Percentiles rank a stretch among this genome's conserved stretches.
These are phyloP conservation scores for Smittia sp. DNA, from an alignment of 2,888 invertebrate species.

Conservation along the genomic window DNA sequence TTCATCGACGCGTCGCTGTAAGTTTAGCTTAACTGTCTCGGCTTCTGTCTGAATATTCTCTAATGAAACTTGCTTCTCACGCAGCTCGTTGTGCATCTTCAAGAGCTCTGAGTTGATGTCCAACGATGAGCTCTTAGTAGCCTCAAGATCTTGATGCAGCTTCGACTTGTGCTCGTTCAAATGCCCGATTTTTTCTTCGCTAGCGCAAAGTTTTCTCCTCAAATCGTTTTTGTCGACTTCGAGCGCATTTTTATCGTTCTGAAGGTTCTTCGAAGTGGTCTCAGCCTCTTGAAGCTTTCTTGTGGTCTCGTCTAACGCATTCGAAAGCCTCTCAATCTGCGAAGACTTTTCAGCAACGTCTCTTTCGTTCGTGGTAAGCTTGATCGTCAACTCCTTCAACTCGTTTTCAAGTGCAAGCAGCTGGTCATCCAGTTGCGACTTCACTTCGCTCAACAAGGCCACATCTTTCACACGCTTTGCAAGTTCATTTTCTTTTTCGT, in stretches of 20 bases:
- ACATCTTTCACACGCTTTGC: constrained; percentile 46
- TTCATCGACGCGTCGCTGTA: constrained; percentile 54
- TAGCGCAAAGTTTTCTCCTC: constrained; percentile 58
- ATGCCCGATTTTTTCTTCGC: constrained; percentile 59
- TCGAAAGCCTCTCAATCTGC: constrained; percentile 46
- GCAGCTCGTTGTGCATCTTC: constrained; percentile 58
- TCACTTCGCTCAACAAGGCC: constrained; percentile 48
- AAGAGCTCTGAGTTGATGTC: constrained; percentile 61
- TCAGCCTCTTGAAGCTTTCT: constrained; percentile 54
- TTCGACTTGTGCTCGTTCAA: constrained; percentile 59
- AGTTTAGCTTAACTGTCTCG: constrained; percentile 45
- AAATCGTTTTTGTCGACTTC: constrained; percentile 60
- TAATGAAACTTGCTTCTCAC: constrained; percentile 59
- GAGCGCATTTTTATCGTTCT: constrained; percentile 53
- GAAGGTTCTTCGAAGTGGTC: constrained; percentile 50
- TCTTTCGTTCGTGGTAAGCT: constrained; percentile 31
- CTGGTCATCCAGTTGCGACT: constrained; percentile 46
- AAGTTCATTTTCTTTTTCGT: constrained; percentile 51
- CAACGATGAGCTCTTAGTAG: constrained; percentile 59
- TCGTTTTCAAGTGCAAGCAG: constrained; percentile 39
- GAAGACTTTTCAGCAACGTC: constrained; percentile 40
- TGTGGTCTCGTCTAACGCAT: constrained; percentile 50
- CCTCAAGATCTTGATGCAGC: constrained; percentile 60
- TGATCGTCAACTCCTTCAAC: constrained; percentile 45
- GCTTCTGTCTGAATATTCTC: constrained; percentile 55